phyloP scores from a whole-genome alignment of 2,888 invertebrate species.

The Meteorus cinctellus region DNA sequence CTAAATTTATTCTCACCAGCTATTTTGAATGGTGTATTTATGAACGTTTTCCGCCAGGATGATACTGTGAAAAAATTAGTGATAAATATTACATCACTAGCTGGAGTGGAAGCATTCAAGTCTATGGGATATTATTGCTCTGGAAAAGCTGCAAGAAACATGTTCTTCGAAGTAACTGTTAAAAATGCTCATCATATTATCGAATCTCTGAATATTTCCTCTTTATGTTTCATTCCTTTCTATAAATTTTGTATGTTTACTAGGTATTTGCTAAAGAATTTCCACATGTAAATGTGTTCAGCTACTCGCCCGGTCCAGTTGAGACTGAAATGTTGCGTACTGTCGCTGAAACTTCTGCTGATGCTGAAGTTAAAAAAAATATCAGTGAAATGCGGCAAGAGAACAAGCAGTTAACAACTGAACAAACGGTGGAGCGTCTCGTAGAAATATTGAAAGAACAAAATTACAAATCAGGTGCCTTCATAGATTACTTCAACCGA shows the following conservation, averaged over 20 bases:
- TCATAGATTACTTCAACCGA: slow-evolving; percentile 87
- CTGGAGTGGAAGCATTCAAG: slow-evolving; percentile 85
- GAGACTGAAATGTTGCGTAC: slow-evolving; percentile 90
- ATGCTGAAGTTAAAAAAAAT: slow-evolving; percentile 77
- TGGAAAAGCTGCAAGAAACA: slow-evolving; percentile 91
- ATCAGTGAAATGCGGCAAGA: slow-evolving; percentile 80
- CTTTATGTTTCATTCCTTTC: not conserved
- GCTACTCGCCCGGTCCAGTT: slow-evolving; percentile 94
- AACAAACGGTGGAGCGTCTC: slow-evolving; percentile 84
- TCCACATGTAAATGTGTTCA: slow-evolving; percentile 82
- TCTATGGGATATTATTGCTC: slow-evolving; percentile 87
- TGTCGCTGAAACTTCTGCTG: slow-evolving; percentile 78
- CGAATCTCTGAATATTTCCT: no score
- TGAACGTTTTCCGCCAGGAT: slow-evolving; percentile 77
- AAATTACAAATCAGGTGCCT: slow-evolving; percentile 86
- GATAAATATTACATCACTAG: slow-evolving; percentile 91
- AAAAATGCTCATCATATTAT: not conserved
- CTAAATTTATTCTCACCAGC: slow-evolving; percentile 86
- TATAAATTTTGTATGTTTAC: not conserved
- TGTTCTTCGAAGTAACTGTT: slow-evolving; percentile 83
- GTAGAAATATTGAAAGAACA: slow-evolving; percentile 80
- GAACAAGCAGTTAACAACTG: slow-evolving; percentile 81
- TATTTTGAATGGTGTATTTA: slow-evolving; percentile 82
- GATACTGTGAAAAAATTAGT: slow-evolving; percentile 73
- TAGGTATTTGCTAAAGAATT: slow-evolving; percentile 85